Base-by-base conservation (phyloP, 2,888 invertebrate species). In the Thumatha senex region DNA sequence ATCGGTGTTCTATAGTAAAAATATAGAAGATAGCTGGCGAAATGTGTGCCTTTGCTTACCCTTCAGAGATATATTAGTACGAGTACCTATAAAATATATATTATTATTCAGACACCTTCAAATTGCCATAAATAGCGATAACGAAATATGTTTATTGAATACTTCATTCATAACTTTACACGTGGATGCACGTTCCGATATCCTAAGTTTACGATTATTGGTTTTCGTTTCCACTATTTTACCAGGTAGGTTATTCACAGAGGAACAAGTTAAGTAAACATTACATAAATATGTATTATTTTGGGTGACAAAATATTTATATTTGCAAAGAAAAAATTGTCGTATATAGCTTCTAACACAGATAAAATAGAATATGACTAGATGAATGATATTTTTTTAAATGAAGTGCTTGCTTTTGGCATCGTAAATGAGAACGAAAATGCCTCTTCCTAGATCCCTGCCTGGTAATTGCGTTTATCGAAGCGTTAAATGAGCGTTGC, bases 401-500 rank as follows among this genome's bases (percentile, higher is more conserved):
- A 67, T 47, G 44, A 53, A 66, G 57, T 62, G 74, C 63, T 67
- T 63, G 62, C 61, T 72, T 75, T n/a, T 74, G 75, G 75, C 78
- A 74, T 70, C 53, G 57, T 49, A 67, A 72, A 79, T 68, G 72
- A 67, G 72, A 78, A 72, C 68, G 72, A 61, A 74, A 72, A 76
- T 66, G 70, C 74, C 70, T 73, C 77, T 77, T 75, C 77, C 70
- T 74, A 75, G 75, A 76, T 72, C 74, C 73, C 66, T 56, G 64
- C 63, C 69, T 72, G 76, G 78, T 86, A 86, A 89, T 88, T 88
- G 81, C 75, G 86, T 88, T 84, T 86, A 88, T 87, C 82, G 83
- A 76, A 83, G 82, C 89, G 86, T 78, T 81, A 88, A 89, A 90
- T 86, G 86, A 86, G 85, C 81, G 78, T 77, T 85, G 84, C 86